These are phyloP conservation scores for Lepus townsendii DNA, from an alignment of 2,797 vertebrate species.

Conservation along the genomic window DNA sequence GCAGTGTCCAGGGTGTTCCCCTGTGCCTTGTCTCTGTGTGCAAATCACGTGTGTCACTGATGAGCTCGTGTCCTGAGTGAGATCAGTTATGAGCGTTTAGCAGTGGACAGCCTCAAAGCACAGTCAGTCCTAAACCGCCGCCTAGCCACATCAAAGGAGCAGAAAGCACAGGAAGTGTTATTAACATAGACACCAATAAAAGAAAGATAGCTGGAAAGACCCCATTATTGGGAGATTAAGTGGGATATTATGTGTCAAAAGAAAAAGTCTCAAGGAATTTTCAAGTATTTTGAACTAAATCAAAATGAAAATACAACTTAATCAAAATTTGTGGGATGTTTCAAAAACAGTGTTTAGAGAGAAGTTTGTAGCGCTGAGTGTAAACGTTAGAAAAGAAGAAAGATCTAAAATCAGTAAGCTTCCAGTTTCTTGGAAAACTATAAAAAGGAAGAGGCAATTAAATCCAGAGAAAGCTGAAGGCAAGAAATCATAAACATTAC, in stretches of 20 bases:
- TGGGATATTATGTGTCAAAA: background rate
- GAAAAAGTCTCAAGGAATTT: too few species aligned
- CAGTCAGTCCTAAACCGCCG: background rate
- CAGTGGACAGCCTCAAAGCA: background rate
- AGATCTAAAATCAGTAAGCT: background rate
- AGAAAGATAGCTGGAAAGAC: background rate
- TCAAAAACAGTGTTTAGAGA: background rate
- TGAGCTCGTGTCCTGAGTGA: background rate
- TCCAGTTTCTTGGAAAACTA: background rate
- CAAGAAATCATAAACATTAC: background rate
- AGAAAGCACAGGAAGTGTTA: background rate
- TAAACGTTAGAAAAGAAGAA: background rate
- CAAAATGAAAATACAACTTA: too few species aligned
- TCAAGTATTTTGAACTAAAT: too few species aligned
- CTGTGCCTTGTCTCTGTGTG: background rate
- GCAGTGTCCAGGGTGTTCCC: background rate
- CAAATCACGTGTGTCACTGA: background rate
- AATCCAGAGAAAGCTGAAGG: background rate
- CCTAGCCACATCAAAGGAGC: background rate
- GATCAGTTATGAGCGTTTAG: background rate
- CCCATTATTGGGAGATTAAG: background rate
- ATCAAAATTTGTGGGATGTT: background rate
- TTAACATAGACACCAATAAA: background rate
- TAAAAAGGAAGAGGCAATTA: background rate
- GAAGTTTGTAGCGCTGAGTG: background rate